These are phyloP conservation scores for Phalacrocorax carbo DNA, from an alignment of 2,113 vertebrate genomes.

Conservation along the genomic window DNA sequence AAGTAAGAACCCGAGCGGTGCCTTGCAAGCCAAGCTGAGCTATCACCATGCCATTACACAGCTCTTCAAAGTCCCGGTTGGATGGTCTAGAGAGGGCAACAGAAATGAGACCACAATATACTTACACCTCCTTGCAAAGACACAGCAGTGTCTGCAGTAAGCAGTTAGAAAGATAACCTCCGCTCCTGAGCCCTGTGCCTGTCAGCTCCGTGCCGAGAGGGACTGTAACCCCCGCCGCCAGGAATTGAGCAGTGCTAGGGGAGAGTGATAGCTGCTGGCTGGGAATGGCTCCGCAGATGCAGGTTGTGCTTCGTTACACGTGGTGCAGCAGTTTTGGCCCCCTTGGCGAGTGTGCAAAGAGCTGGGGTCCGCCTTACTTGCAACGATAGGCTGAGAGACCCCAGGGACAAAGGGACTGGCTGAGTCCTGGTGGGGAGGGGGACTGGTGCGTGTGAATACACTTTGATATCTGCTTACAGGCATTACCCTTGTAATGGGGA, in stretches of 20 bases:
- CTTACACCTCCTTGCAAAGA: background rate
- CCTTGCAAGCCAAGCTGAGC: background rate
- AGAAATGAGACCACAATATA: background rate
- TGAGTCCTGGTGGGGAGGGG: background rate
- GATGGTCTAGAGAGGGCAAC: background rate
- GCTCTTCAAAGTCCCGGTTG: background rate
- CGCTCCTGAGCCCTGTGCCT: background rate
- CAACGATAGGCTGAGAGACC: background rate
- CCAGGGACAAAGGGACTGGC: background rate
- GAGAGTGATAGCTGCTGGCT: background rate
- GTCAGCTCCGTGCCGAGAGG: background rate
- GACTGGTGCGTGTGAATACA: background rate
- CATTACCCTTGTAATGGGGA: background rate
- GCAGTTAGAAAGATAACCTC: background rate
- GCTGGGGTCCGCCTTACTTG: background rate
- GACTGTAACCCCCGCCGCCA: background rate
- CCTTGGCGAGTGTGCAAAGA: background rate
- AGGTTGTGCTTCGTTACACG: background rate
- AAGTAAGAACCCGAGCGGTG: rapidly evolving
- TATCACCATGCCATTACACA: background rate
- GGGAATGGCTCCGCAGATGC: background rate
- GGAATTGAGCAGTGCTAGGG: background rate
- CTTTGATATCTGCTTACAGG: background rate
- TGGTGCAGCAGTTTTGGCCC: background rate
- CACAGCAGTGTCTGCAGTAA: background rate